Evolutionary conservation across 2,888 invertebrate genomes (phyloP), one percentile per base, ranked within the genome.

Genomic region (Sclerodermus sp.): DNA sequence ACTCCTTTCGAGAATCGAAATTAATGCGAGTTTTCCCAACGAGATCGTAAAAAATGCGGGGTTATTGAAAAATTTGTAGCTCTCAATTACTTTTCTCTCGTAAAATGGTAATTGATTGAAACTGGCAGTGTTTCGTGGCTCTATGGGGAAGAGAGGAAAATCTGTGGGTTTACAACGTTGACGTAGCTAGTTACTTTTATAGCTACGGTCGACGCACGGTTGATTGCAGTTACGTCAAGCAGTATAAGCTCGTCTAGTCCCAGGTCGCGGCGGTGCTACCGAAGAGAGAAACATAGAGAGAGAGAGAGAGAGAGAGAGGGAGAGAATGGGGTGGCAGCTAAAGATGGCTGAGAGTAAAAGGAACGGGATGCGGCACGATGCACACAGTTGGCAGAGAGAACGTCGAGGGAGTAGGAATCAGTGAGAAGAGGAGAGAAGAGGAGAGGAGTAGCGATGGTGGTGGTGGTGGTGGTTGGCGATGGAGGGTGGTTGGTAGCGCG

Each of bases 151-250:
- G 23, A 23, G 34, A 34, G 34, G n/a, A 13, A 34, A n/a, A 12
- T 13, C n/a, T 34, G 34, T 44, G 45, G 50, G 51, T 58, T 64
- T 53, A 49, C 53, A 58, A 47, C 53, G 47, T 38, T 52, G 31
- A 3, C 2, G 52, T 43, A 51, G 62, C 64, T 61, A 51, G 62
- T 62, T 61, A 64, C 56, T 49, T 64, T 62, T 62, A 58, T 48
- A 42, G 46, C 49, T 48, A 40, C 46, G 45, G 55, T 53, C 55
- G 46, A 64, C 58, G 58, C 40, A 49, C 53, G 56, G 53, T 58
- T 66, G 57, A 57, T 60, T 53, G 58, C 58, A 47, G 52, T 61
- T 55, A 55, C 37, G 10, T 32, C 48, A 34, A 38, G 48, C 32
- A 41, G 45, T 30, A 34, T 39, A 17, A 34, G 1, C 17, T 8